phyloP scores from a whole-genome alignment of 1,140 invertebrate species.

The Brachionus koreanus region DNA sequence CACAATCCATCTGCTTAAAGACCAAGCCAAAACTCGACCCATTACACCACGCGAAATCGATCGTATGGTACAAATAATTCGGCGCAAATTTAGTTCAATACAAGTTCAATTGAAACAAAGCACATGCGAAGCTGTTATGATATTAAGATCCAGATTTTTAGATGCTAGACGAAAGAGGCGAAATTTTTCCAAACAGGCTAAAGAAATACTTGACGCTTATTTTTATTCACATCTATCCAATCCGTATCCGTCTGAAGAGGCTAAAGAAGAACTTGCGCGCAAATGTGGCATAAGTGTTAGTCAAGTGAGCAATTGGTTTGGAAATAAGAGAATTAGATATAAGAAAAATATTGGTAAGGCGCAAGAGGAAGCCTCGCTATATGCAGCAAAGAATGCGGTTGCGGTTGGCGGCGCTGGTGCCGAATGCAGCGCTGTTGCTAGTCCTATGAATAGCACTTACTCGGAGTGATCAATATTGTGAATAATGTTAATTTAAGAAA shows the following conservation, averaged over 20 bases:
- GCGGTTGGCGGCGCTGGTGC: background rate
- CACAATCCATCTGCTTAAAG: slow-evolving; percentile 93
- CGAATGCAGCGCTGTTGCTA: slow-evolving; percentile 7
- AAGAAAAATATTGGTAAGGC: slow-evolving; percentile 99
- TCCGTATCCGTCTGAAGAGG: slow-evolving; percentile 98
- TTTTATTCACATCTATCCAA: slow-evolving; percentile 99
- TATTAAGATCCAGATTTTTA: slow-evolving; percentile 82
- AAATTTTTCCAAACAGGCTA: slow-evolving; percentile 99
- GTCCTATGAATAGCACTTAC: slow-evolving; percentile 41
- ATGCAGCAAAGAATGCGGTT: slow-evolving; percentile 87
- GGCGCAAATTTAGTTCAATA: slow-evolving; percentile 99
- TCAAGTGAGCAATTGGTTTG: slow-evolving; percentile 84
- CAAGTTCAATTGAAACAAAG: slow-evolving; percentile 99
- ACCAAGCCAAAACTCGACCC: slow-evolving; percentile 92
- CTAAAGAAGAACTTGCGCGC: slow-evolving; percentile 97
- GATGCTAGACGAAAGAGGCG: slow-evolving; percentile 94
- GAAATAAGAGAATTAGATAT: slow-evolving; percentile 98
- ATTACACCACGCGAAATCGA: slow-evolving; percentile 96
- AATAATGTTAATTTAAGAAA: slow-evolving; percentile 17
- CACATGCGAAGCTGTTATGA: slow-evolving; percentile 99
- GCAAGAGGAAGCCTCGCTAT: slow-evolving; percentile 98
- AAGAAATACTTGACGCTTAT: slow-evolving; percentile 98
- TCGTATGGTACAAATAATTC: slow-evolving; percentile 98
- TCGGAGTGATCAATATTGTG: slow-evolving; percentile 17
- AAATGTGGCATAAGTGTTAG: slow-evolving; percentile 98